Percentiles rank a stretch among this genome's conserved stretches.
Evolutionary conservation across 2,888 invertebrate species (phyloP).

Genomic region (Ametastegia equiseti): DNA sequence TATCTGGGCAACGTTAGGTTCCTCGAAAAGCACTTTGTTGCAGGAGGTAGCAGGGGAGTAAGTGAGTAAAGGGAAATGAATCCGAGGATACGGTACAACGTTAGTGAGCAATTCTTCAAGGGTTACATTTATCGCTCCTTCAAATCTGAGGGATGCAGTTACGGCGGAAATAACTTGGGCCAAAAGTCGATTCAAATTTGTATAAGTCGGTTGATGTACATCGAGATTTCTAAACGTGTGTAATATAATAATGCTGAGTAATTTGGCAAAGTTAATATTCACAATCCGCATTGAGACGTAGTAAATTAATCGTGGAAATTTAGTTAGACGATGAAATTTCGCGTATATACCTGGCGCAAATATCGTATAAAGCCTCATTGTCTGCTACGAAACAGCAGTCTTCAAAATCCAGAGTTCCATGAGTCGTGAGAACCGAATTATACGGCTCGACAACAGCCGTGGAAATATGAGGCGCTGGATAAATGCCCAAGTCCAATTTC

Average conservation of each 20-base stretch:
- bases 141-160: slow-evolving; percentile 85
- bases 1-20: slow-evolving; percentile 82
- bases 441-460: slow-evolving; percentile 88
- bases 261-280: not conserved
- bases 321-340: too few relatives aligned
- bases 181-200: slow-evolving; percentile 89
- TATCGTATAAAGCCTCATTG: slow-evolving; percentile 87
- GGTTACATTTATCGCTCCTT: slow-evolving; percentile 82
- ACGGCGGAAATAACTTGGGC: slow-evolving; percentile 85
- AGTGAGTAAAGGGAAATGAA: slow-evolving; percentile 90
- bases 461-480: slow-evolving; percentile 91
- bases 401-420: slow-evolving; percentile 83
- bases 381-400: slow-evolving; percentile 87
- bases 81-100: slow-evolving; percentile 90
- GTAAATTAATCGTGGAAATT: too few relatives aligned
- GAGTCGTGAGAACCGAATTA: slow-evolving; percentile 84
- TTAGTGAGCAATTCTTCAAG: slow-evolving; percentile 89
- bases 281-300: too few relatives aligned
- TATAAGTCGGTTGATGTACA: slow-evolving; percentile 89
- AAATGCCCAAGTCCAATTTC: slow-evolving; percentile 85
- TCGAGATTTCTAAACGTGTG: slow-evolving; percentile 80
- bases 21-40: slow-evolving; percentile 81
- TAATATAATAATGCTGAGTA: not conserved
- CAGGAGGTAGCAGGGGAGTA: slow-evolving; percentile 85
- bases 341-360: slow-evolving; percentile 78